Conservation (phyloP, 2,113 vertebrate genomes). For the Peromyscus californicus region DNA sequence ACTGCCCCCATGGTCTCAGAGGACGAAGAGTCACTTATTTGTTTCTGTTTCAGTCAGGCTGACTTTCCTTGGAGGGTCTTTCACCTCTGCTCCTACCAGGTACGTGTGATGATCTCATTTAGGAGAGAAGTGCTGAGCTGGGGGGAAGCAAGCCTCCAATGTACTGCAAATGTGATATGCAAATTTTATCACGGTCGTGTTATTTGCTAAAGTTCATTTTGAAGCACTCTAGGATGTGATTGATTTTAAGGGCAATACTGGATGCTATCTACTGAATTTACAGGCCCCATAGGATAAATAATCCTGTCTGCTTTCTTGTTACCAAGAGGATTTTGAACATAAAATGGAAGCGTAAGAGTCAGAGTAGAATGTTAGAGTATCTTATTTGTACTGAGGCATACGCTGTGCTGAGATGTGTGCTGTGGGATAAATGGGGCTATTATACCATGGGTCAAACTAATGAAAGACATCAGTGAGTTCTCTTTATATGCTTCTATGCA, state of each 20-base stretch:
- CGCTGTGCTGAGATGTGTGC: background rate
- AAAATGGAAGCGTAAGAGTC: constrained; percentile 59
- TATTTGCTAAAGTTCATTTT: constrained; percentile 73
- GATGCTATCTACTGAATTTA: constrained; percentile 61
- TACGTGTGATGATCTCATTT: background rate
- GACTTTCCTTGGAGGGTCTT: background rate
- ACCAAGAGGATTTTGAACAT: constrained; percentile 45
- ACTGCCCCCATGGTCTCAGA: background rate
- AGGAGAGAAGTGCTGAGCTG: constrained; percentile 32
- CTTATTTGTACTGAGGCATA: constrained; percentile 59
- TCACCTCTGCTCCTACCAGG: constrained; percentile 14
- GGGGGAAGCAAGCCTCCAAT: background rate
- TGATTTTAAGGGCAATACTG: constrained; percentile 66
- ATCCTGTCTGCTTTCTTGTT: constrained; percentile 58
- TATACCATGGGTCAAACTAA: constrained; percentile 46
- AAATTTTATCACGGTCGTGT: constrained; percentile 60
- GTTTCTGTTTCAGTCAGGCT: background rate
- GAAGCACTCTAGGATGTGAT: constrained; percentile 60
- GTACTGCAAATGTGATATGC: constrained; percentile 43
- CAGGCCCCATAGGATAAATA: constrained; percentile 19
- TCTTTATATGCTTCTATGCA: background rate
- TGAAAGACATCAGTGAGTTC: constrained; percentile 51
- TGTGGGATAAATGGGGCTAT: constrained; percentile 28
- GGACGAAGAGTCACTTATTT: background rate
- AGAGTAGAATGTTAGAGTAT: constrained; percentile 40